Percentiles rank a stretch among this genome's conserved stretches.
These are phyloP conservation scores for Prionailurus bengalensis DNA, from an alignment of 2,113 vertebrate species.

Conservation along the genomic window DNA sequence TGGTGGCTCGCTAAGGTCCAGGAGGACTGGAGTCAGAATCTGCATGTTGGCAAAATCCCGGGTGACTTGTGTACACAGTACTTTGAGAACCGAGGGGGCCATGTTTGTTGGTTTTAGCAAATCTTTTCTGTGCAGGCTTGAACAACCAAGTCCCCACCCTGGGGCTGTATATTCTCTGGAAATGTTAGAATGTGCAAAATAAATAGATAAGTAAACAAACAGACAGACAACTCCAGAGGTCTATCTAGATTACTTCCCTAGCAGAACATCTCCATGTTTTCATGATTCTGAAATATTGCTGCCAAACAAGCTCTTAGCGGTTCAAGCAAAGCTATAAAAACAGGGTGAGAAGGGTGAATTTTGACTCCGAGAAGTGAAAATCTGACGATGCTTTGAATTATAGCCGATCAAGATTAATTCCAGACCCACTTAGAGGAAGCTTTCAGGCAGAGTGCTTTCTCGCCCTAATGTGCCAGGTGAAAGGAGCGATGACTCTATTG, in stretches of 20 bases:
- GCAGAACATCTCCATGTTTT: neutral
- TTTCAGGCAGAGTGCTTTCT: neutral
- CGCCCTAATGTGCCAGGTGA: neutral
- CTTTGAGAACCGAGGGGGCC: neutral
- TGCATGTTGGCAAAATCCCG: neutral
- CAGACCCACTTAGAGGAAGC: neutral
- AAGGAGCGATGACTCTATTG: neutral
- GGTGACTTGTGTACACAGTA: fast-evolving
- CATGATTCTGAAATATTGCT: conserved; percentile 19
- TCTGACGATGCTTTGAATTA: neutral
- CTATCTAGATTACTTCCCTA: conserved; percentile 15
- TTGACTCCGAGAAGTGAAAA: fast-evolving
- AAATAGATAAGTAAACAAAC: neutral
- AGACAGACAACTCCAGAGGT: neutral
- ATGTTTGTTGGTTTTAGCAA: neutral
- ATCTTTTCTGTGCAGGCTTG: neutral
- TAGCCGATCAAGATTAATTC: neutral
- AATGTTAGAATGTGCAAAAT: neutral
- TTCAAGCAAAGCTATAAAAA: neutral
- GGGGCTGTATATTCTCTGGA: neutral
- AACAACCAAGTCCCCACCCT: neutral
- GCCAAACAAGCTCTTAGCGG: neutral
- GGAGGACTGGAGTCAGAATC: neutral
- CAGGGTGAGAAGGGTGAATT: fast-evolving
- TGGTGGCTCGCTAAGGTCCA: fast-evolving